A percentile compares a stretch with the other conserved stretches of the same genome.
Evolutionary conservation across 2,888 invertebrate genomes (phyloP).

Genomic region (Neoitamus cyanurus): DNA sequence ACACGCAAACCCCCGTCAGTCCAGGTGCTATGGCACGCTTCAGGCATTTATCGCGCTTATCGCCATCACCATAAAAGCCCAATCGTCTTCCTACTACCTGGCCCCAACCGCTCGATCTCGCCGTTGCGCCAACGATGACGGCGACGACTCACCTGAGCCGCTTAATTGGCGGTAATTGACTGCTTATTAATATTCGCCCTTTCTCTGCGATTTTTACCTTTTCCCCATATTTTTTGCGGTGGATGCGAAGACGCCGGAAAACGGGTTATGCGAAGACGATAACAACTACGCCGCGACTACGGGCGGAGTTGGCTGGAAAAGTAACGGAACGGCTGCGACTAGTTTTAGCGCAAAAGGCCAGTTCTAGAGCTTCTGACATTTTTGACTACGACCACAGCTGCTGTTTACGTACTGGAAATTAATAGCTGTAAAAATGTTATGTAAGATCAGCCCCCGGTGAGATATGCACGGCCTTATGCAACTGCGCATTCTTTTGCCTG

Average conservation of each 20-base stretch:
- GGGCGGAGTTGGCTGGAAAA: neutral
- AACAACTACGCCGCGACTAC: neutral
- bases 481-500: neutral
- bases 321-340: neutral
- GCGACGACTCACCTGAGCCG: neutral
- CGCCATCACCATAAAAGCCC: neutral
- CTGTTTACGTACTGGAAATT: neutral
- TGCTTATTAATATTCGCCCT: neutral
- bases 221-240: neutral
- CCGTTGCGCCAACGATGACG: neutral
- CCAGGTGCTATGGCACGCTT: neutral
- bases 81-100: slow-evolving; percentile 12
- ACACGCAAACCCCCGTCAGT: neutral
- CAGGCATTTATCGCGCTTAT: neutral
- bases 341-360: neutral
- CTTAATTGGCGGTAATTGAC: slow-evolving; percentile 5
- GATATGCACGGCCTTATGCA: neutral
- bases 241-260: neutral
- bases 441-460: neutral
- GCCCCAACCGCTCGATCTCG: neutral
- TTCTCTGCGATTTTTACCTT: neutral
- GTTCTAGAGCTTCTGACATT: neutral
- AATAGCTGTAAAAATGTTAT: neutral
- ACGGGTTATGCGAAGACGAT: neutral
- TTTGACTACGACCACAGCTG: neutral